Conservation (phyloP, 2,113 vertebrate genomes). For the Orcinus orca region DNA sequence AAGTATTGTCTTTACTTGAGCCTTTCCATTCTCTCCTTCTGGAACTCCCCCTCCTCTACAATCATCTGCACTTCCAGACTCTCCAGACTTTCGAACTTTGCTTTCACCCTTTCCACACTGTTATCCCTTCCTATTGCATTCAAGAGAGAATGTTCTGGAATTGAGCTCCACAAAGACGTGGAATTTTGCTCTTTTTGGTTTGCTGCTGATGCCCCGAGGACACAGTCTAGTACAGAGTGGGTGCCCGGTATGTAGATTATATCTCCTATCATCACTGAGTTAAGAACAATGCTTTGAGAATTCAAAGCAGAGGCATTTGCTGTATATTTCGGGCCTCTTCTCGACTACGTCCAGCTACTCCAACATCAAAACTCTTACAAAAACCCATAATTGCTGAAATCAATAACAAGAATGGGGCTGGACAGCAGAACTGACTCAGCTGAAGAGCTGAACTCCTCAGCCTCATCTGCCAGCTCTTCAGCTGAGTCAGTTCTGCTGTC, state of each 20-base stretch:
- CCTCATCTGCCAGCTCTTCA: background rate
- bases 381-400: background rate
- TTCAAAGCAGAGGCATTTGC: background rate
- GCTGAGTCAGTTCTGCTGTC: background rate
- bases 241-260: background rate
- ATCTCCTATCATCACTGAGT: background rate
- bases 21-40: background rate
- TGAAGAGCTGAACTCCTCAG: background rate
- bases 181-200: background rate
- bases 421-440: background rate
- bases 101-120: background rate
- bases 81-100: background rate
- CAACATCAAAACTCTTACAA: background rate
- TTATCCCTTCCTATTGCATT: background rate
- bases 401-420: background rate
- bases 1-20: background rate
- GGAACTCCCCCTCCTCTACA: background rate
- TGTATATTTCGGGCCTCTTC: background rate
- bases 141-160: background rate
- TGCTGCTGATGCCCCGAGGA: too few species aligned
- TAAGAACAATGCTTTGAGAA: background rate
- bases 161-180: background rate
- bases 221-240: background rate
- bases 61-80: background rate
- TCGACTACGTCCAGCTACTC: background rate